These are phyloP conservation scores for Protobothrops mucrosquamatus DNA, from an alignment of 2,113 vertebrate genomes.

Conservation along the genomic window DNA sequence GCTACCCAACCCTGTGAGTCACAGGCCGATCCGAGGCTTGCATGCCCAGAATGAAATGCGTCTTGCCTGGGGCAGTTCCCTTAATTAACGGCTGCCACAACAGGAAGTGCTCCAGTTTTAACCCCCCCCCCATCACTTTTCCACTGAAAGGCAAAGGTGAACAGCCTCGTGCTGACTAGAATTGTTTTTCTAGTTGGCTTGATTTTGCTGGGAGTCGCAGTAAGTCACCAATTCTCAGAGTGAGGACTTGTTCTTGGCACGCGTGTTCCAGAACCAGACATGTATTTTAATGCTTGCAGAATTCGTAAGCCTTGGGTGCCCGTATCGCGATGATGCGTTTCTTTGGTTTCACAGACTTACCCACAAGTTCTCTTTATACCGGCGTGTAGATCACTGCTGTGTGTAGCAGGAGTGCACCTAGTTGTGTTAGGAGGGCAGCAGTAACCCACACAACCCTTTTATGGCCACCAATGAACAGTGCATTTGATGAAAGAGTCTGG, in stretches of 20 bases:
- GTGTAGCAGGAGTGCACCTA: not conserved
- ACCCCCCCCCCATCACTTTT: too few species aligned
- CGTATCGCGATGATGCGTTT: not conserved
- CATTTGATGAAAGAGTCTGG: not conserved
- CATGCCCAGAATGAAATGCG: too few species aligned
- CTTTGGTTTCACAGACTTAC: not conserved
- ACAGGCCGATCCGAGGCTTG: not conserved
- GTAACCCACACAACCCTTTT: not conserved
- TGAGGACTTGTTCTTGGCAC: not conserved
- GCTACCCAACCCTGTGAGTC: not conserved
- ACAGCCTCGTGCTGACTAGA: not conserved
- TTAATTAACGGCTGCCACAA: not conserved
- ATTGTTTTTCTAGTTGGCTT: too few species aligned
- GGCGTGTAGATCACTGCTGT: rapidly evolving
- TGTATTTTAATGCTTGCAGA: not conserved
- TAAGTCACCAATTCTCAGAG: not conserved
- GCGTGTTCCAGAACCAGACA: not conserved
- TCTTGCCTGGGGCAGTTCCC: not conserved
- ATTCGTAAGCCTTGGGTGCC: not conserved
- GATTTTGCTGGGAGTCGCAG: not conserved
- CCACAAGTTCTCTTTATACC: not conserved
- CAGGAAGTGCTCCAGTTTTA: not conserved
- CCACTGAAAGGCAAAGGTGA: not conserved
- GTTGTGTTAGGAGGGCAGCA: not conserved
- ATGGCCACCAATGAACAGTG: too few species aligned